A percentile compares a stretch with the other conserved stretches of the same genome.
Evolutionary conservation across 2,888 invertebrate species (phyloP).

Genomic region (Spatulosminthurus flaviceps): DNA sequence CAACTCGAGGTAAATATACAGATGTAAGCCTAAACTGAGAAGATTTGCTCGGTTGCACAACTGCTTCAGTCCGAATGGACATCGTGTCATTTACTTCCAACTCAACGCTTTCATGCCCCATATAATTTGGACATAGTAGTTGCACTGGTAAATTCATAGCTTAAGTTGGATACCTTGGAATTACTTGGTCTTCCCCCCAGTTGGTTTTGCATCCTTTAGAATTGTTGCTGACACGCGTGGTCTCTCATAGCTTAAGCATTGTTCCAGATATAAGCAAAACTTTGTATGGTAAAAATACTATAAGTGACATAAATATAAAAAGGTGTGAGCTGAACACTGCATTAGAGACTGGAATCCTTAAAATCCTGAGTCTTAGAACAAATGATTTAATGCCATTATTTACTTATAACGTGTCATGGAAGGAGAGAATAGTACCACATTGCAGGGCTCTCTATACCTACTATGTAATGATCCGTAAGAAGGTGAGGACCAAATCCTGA

Average conservation of each 20-base stretch:
- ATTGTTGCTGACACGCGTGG: neutral
- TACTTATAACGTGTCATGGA: conserved; percentile 13
- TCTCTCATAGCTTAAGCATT: neutral
- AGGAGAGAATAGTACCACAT: neutral
- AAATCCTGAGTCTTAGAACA: neutral
- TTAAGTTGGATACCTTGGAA: neutral
- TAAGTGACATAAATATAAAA: too few species aligned
- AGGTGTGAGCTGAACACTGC: neutral
- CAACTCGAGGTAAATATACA: neutral
- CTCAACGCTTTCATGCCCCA: conserved; percentile 43
- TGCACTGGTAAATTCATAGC: neutral
- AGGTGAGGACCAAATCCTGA: conserved; percentile 4
- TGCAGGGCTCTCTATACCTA: too few species aligned
- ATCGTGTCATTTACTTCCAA: conserved; percentile 16
- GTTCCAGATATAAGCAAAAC: neutral
- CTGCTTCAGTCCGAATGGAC: conserved; percentile 14
- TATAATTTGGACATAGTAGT: conserved; percentile 27
- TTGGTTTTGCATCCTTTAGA: conserved; percentile 11
- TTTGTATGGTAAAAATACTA: neutral
- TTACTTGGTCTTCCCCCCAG: neutral
- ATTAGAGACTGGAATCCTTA: too few species aligned
- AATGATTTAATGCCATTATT: conserved; percentile 14
- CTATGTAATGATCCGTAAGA: conserved; percentile 11
- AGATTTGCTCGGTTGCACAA: conserved; percentile 10
- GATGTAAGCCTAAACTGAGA: conserved; percentile 18